These are phyloP conservation scores for Latrodectus geometricus DNA, from an alignment of 1,140 invertebrate species.

Conservation along the genomic window DNA sequence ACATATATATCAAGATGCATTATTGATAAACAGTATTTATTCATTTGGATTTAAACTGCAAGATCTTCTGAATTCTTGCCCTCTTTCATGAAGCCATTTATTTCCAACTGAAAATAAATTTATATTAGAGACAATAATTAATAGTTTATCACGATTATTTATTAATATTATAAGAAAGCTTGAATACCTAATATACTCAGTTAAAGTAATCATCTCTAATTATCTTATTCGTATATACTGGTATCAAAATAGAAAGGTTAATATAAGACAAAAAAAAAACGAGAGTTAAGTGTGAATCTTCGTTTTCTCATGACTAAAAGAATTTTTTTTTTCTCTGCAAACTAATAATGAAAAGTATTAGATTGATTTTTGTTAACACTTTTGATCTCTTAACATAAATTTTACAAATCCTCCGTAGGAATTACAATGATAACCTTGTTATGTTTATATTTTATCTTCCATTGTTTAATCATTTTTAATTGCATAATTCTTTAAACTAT, in stretches of 20 bases:
- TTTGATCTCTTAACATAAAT: too few relatives aligned
- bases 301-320: too few relatives aligned
- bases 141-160: not conserved
- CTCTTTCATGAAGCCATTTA: conserved; percentile 68
- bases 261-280: not conserved
- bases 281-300: too few relatives aligned
- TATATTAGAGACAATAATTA: not conserved
- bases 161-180: not conserved
- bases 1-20: not conserved
- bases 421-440: too few relatives aligned
- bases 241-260: not conserved
- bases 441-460: too few relatives aligned
- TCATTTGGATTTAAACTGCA: conserved; percentile 64
- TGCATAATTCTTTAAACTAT: too few relatives aligned
- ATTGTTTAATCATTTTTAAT: too few relatives aligned
- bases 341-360: too few relatives aligned
- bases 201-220: not conserved
- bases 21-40: not conserved
- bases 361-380: too few relatives aligned
- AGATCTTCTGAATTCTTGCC: conserved; percentile 66
- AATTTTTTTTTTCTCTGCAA: too few relatives aligned
- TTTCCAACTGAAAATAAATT: conserved; percentile 67
- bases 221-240: not conserved
- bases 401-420: too few relatives aligned
- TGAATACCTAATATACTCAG: not conserved